Percentiles rank a stretch among this genome's conserved stretches.
Evolutionary conservation across 2,113 vertebrate genomes (phyloP).

Genomic region (Sphaerodactylus townsendi): DNA sequence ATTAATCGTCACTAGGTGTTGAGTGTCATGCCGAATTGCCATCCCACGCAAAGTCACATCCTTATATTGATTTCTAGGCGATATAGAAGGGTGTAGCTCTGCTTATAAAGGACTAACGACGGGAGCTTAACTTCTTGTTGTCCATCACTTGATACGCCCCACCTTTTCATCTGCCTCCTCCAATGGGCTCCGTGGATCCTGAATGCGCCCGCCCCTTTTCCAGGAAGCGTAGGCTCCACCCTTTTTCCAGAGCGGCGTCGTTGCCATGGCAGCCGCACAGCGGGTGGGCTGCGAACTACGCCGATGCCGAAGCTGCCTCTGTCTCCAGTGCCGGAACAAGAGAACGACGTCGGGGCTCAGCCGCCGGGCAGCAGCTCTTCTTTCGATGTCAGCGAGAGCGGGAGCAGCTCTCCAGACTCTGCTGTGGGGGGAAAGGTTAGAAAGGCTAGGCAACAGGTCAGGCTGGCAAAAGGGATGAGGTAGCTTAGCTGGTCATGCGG

Average conservation of each 20-base stretch:
- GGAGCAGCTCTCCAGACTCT: not conserved
- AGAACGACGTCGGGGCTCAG: not conserved
- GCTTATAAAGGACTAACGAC: too few species aligned
- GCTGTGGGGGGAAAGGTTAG: not conserved
- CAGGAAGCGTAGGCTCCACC: too few species aligned
- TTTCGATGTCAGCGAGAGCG: not conserved
- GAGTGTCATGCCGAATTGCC: too few species aligned
- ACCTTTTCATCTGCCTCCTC: not conserved
- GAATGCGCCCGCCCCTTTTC: not conserved
- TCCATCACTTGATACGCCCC: not conserved
- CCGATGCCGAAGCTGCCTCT: not conserved
- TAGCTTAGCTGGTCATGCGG: not conserved
- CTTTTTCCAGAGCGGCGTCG: not conserved
- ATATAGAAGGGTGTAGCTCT: too few species aligned
- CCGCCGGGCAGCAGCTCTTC: not conserved
- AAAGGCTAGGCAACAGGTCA: not conserved
- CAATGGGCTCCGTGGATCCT: not conserved
- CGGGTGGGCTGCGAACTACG: not conserved
- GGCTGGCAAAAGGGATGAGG: not conserved
- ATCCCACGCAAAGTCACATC: too few species aligned
- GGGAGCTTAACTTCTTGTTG: too few species aligned
- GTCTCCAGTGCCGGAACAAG: slow-evolving; percentile 22
- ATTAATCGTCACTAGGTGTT: too few species aligned
- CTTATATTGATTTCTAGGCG: too few species aligned
- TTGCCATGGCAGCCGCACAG: not conserved